Conservation (phyloP, 2,797 vertebrate species). For the Cryptoblepharus egeriae region DNA sequence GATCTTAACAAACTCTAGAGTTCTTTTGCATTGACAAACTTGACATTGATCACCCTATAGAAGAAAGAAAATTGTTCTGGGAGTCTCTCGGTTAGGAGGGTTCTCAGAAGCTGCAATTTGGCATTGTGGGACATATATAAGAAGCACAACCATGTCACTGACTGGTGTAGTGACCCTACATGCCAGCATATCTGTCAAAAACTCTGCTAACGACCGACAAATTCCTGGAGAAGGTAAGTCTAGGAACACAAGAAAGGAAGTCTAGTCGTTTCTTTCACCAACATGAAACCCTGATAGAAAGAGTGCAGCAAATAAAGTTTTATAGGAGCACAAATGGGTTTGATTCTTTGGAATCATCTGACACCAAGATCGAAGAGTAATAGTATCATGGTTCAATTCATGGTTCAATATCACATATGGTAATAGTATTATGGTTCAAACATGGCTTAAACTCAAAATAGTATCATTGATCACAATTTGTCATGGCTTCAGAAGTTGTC, state of each 20-base stretch:
- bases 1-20: slow-evolving; percentile 54
- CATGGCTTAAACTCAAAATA: no score
- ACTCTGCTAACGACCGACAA: neutral
- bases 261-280: neutral
- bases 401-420: neutral
- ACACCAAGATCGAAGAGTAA: neutral
- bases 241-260: neutral
- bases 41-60: slow-evolving; percentile 35
- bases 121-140: slow-evolving; percentile 41
- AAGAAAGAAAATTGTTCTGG: slow-evolving; percentile 49
- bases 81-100: slow-evolving; percentile 35
- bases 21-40: slow-evolving; percentile 40
- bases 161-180: slow-evolving; percentile 3
- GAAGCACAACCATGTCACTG: slow-evolving; percentile 15
- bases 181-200: slow-evolving; percentile 1
- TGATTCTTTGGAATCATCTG: neutral
- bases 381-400: neutral
- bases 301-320: neutral
- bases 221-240: neutral
- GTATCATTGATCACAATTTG: no score
- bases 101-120: slow-evolving; percentile 48
- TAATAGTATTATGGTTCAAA: no score
- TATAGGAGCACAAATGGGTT: neutral
- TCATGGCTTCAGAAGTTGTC: no score
- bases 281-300: neutral